Evolutionary conservation across 2,888 invertebrate species (phyloP), one percentile per base, ranked within the genome.

Genomic region (Drosophila sordidapex): DNA sequence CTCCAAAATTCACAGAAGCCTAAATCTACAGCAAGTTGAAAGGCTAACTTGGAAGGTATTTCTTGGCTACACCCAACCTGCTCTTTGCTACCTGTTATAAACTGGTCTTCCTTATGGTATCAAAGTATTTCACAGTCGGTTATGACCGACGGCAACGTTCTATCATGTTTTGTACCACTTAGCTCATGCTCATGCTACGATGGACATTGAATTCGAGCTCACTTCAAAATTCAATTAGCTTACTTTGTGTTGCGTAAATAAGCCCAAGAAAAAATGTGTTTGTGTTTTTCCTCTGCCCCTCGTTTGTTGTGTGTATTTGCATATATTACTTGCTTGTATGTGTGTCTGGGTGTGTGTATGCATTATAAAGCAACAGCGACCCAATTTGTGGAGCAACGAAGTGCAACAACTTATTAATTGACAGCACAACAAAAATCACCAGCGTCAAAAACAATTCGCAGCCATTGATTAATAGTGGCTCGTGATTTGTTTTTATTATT

Each of bases 191-290:
- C 13, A 71, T 58, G 48, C 48, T 25, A 31, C 27, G 54, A 31
- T 56, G 49, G 54, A 49, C 31, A 52, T 48, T 64, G 54, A 60
- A 79, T 72, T 64, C 53, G 57, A 76, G 58, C 58, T 48, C 65
- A 77, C 66, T 83, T 64, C 53, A 65, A 70, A 78, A 75, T 78
- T 87, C 66, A 83, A 83, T 86, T 86, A 82, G 68, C 67, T 61
- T 48, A 31, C 71, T 70, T 69, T 76, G 69, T 70, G 60, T 58
- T 58, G 64, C 27, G 48, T 46, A 48, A 36, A 67, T 60, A 71
- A 71, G 43, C 29, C 18, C n/a, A 53, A 67, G 61, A 58, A 81
- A 78, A 76, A 81, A 69, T 62, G 67, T 81, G 72, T 72, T 78
- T 70, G 49, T 67, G 40, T 58, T 66, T 54, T 53, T 6, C n/a